Percentiles rank a stretch among this genome's conserved stretches.
Conservation (phyloP, 1,140 invertebrate genomes). For the Drosophila seguyi region DNA sequence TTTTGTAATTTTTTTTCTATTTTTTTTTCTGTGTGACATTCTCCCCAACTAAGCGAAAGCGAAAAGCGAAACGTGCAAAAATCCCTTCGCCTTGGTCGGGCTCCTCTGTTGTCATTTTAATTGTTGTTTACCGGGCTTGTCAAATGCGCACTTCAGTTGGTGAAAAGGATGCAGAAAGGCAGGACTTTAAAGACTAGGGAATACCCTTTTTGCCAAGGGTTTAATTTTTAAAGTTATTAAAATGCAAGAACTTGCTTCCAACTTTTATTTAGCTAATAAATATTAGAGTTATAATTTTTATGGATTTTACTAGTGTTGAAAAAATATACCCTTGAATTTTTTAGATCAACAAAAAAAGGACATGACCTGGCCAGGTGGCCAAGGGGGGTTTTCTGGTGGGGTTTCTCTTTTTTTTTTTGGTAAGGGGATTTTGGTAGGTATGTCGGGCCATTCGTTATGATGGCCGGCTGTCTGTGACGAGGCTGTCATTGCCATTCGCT, state of each 20-base stretch:
- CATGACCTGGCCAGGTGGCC: not conserved
- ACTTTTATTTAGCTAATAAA: not conserved
- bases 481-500: constrained; percentile 76
- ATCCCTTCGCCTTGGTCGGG: constrained; percentile 52
- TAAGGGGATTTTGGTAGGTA: not conserved
- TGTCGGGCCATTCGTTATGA: constrained; percentile 68
- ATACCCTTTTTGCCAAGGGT: not conserved
- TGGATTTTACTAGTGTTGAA: not conserved
- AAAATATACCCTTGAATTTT: not conserved
- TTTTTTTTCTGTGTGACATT: not conserved
- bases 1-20: not conserved
- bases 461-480: constrained; percentile 75
- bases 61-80: constrained; percentile 63
- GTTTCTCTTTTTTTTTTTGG: not conserved
- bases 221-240: not conserved
- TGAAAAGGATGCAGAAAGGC: not conserved
- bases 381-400: not conserved
- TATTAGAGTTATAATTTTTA: not conserved
- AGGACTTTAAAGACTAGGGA: not conserved
- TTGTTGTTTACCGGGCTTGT: constrained; percentile 83
- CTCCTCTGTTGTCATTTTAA: constrained; percentile 78
- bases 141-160: constrained; percentile 68
- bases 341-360: not conserved
- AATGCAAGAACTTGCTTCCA: no score
- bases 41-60: constrained; percentile 21